A percentile compares a stretch with the other conserved stretches of the same genome.
Evolutionary conservation across 2,113 vertebrate genomes (phyloP).

Genomic region (Tragulus kanchil): DNA sequence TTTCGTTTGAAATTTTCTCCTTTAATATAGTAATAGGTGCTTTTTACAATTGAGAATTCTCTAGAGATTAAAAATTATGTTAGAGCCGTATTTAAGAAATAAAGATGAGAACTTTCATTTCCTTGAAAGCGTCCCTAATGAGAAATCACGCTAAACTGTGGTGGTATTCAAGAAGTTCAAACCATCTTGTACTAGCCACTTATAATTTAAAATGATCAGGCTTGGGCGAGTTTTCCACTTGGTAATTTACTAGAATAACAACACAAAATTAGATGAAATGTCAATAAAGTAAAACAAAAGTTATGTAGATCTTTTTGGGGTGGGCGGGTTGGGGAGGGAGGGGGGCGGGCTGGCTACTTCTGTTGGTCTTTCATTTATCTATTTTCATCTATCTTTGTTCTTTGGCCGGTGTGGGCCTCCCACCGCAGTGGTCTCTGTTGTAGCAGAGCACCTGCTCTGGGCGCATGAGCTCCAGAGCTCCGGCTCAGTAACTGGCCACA

Average conservation of each 20-base stretch:
- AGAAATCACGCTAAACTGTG: background rate
- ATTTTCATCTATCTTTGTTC: too few species aligned
- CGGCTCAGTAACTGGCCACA: too few species aligned
- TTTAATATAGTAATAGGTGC: background rate
- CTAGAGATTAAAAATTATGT: background rate
- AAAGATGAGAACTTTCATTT: background rate
- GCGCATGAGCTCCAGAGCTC: too few species aligned
- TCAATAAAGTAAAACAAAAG: background rate
- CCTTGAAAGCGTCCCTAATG: background rate
- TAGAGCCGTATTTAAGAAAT: conserved; percentile 12
- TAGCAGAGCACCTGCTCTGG: too few species aligned
- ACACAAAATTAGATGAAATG: conserved; percentile 1
- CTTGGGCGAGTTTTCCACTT: background rate
- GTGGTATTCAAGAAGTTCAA: background rate
- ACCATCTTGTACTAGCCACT: background rate
- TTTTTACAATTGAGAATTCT: conserved; percentile 34
- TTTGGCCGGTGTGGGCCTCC: too few species aligned
- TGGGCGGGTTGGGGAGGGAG: too few species aligned
- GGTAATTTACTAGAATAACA: conserved; percentile 13
- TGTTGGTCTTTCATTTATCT: too few species aligned
- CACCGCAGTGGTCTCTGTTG: too few species aligned
- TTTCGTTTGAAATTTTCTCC: conserved; percentile 21
- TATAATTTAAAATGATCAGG: background rate
- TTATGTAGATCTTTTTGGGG: background rate
- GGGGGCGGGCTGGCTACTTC: too few species aligned